Percentiles rank a stretch among this genome's conserved stretches.
Conservation (phyloP, 2,797 vertebrate genomes). For the Notolabrus celidotus region DNA sequence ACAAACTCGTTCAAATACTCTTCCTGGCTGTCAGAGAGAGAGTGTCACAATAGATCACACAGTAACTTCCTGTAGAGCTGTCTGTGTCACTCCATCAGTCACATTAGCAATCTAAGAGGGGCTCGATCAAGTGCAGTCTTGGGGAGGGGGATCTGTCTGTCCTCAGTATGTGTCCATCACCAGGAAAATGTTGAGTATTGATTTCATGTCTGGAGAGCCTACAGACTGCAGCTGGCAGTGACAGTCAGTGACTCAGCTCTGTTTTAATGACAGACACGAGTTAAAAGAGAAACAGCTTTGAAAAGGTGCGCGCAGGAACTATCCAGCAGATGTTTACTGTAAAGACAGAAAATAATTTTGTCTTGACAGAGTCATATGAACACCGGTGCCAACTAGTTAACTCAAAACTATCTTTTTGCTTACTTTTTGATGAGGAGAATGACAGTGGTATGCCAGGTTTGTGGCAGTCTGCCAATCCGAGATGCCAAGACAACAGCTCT, state of each 20-base stretch:
- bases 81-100: constrained; percentile 75
- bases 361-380: constrained; percentile 34
- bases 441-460: constrained; percentile 56
- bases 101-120: constrained; percentile 80
- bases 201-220: constrained; percentile 81
- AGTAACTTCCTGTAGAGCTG: constrained; percentile 65
- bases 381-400: constrained; percentile 53
- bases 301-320: constrained; percentile 40
- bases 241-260: constrained; percentile 76
- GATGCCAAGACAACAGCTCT: constrained; percentile 63
- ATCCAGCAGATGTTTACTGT: constrained; percentile 64
- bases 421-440: constrained; percentile 63
- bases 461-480: constrained; percentile 61
- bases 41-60: constrained; percentile 57
- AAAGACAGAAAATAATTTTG: constrained; percentile 56
- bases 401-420: constrained; percentile 44
- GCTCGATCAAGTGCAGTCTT: constrained; percentile 80
- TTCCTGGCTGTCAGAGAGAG: constrained; percentile 45
- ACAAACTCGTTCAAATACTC: constrained; percentile 31
- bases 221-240: constrained; percentile 78
- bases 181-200: constrained; percentile 82
- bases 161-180: constrained; percentile 81
- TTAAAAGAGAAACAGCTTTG: constrained; percentile 56
- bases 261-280: constrained; percentile 63
- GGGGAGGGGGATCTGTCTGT: constrained; percentile 67